Evolutionary conservation across 2,113 vertebrate genomes (phyloP).

Genomic region (Epinephelus cyanopodus): DNA sequence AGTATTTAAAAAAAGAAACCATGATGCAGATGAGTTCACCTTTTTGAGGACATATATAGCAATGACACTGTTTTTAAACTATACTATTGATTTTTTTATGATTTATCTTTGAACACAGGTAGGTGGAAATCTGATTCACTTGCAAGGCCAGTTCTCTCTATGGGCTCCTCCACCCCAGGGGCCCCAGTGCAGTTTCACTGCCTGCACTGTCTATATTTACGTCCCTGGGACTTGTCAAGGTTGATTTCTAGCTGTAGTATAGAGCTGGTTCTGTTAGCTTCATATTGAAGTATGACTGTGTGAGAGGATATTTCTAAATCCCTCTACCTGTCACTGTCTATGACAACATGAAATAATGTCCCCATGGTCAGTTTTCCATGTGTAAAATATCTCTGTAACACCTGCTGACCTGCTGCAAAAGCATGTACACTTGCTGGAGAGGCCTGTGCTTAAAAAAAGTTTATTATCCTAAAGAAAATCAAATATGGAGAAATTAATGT

Average conservation of each 20-base stretch:
- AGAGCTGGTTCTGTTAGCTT: background rate
- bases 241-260: background rate
- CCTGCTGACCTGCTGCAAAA: background rate
- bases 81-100: too few species aligned
- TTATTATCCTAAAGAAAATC: background rate
- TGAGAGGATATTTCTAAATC: background rate
- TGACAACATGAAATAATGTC: background rate
- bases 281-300: background rate
- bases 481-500: background rate
- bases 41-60: too few species aligned
- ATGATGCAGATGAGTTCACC: too few species aligned
- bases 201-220: too few species aligned
- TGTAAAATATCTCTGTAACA: background rate
- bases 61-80: too few species aligned
- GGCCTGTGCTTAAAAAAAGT: background rate
- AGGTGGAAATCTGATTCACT: too few species aligned
- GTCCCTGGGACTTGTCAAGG: background rate
- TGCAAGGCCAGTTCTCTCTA: too few species aligned
- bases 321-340: background rate
- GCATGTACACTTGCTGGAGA: background rate
- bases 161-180: too few species aligned
- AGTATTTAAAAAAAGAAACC: too few species aligned
- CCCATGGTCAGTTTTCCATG: background rate
- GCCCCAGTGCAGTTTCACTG: too few species aligned
- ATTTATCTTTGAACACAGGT: too few species aligned